A percentile compares a stretch with the other conserved stretches of the same genome.
Conservation (phyloP, 2,888 invertebrate genomes). For the Saturnia japonica region DNA sequence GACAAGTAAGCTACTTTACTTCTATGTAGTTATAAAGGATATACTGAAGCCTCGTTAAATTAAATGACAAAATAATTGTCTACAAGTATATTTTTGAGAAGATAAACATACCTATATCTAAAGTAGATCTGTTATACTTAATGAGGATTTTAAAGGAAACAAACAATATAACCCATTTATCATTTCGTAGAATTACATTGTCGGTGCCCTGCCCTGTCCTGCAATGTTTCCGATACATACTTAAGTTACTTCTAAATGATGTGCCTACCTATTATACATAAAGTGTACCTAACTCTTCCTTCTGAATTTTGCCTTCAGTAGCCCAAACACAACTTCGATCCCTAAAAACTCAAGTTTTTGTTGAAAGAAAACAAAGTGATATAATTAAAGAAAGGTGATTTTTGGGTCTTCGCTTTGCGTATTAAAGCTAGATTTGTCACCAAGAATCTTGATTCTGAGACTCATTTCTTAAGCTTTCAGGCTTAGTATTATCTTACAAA, state of each 20-base stretch:
- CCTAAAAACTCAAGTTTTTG: neutral
- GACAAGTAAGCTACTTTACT: conserved; percentile 84
- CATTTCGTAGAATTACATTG: neutral
- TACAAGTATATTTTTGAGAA: neutral
- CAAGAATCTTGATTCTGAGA: neutral
- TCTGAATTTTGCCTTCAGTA: neutral
- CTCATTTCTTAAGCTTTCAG: no score
- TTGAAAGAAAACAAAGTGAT: neutral
- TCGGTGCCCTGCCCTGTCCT: neutral
- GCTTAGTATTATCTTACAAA: no score
- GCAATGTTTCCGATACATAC: neutral
- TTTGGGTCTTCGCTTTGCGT: neutral
- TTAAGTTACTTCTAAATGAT: neutral
- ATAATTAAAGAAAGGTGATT: neutral
- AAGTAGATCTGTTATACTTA: neutral
- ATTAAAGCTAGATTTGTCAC: neutral
- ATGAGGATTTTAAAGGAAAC: neutral
- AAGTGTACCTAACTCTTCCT: neutral
- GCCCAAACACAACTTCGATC: neutral
- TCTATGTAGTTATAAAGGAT: neutral
- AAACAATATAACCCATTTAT: neutral
- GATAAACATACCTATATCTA: neutral
- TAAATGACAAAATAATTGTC: neutral
- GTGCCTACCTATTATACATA: neutral
- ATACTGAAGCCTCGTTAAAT: neutral